phyloP scores from a whole-genome alignment of 2,797 vertebrate species.

The Scolopax rusticola region DNA sequence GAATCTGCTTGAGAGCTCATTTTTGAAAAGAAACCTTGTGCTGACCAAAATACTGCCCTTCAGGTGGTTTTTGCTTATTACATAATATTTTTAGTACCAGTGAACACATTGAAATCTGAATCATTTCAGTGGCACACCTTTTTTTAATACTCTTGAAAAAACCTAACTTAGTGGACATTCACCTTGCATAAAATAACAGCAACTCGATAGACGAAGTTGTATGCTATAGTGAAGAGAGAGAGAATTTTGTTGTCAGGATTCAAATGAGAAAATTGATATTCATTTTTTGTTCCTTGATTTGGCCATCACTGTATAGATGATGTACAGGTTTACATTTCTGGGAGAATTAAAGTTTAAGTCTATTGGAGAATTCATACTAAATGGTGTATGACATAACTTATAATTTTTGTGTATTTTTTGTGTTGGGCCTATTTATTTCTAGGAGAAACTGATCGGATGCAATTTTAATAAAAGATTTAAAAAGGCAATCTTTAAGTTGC shows the following conservation, averaged over 20 bases:
- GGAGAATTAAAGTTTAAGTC: background rate
- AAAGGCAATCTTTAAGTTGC: background rate
- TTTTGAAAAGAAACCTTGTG: background rate
- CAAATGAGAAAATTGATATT: background rate
- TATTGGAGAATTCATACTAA: background rate
- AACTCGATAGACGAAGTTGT: background rate
- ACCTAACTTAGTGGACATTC: accelerated
- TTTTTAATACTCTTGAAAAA: background rate
- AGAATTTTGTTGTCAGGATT: background rate
- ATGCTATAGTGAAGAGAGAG: background rate
- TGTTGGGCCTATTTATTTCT: background rate
- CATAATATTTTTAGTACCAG: background rate
- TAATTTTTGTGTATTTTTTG: background rate
- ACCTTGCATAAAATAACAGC: background rate
- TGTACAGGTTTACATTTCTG: accelerated
- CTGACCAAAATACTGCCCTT: background rate
- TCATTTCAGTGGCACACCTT: background rate
- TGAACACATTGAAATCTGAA: background rate
- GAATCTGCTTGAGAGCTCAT: background rate
- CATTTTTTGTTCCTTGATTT: background rate
- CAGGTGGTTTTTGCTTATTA: background rate
- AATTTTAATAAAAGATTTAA: background rate
- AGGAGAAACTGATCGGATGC: background rate
- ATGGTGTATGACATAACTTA: background rate
- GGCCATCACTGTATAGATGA: background rate